A percentile compares a stretch with the other conserved stretches of the same genome.
Conservation (phyloP, 1,140 invertebrate genomes). For the Pantala flavescens region DNA sequence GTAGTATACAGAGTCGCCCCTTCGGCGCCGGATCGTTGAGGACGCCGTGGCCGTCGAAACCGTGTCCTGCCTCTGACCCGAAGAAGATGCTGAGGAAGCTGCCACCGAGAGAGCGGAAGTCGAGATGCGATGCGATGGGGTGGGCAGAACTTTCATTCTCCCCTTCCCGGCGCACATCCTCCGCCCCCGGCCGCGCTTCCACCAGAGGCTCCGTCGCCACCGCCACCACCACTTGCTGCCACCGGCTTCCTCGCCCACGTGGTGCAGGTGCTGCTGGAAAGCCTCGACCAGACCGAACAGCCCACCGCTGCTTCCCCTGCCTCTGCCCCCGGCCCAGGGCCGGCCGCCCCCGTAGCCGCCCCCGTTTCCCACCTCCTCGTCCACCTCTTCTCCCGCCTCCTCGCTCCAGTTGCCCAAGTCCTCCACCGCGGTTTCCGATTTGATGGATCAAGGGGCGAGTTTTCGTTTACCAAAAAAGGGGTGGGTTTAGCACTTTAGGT, state of each 20-base stretch:
- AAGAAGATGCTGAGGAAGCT: background rate
- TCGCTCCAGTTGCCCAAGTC: background rate
- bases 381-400: background rate
- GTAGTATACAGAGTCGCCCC: background rate
- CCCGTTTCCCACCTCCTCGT: background rate
- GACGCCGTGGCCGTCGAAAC: background rate
- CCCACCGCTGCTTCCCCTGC: background rate
- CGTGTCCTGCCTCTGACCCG: background rate
- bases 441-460: too few species aligned
- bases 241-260: background rate
- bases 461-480: too few species aligned
- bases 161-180: background rate
- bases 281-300: too few species aligned
- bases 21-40: background rate
- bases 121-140: background rate
- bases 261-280: too few species aligned
- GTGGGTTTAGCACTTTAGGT: too few species aligned
- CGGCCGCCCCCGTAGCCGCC: background rate
- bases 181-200: background rate
- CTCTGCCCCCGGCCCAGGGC: background rate
- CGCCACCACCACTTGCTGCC: background rate
- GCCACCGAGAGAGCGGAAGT: background rate
- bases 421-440: background rate
- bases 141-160: background rate
- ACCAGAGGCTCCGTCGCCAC: background rate